Evolutionary conservation across 2,797 vertebrate genomes (phyloP).

Genomic region (Clarias laeviceps): DNA sequence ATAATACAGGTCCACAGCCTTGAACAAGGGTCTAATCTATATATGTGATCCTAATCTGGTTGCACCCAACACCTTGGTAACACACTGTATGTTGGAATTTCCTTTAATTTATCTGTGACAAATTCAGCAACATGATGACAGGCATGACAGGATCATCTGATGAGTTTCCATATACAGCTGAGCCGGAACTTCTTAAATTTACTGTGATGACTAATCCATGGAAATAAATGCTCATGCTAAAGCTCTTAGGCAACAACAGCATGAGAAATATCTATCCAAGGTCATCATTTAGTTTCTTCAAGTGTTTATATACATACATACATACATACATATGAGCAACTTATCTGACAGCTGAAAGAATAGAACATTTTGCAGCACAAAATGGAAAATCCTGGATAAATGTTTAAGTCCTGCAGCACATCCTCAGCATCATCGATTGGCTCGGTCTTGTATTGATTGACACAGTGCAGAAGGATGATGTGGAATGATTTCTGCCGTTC

Average conservation of each 20-base stretch:
- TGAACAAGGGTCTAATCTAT: neutral
- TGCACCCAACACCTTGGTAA: neutral
- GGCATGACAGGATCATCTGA: conserved; percentile 10
- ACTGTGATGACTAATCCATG: conserved; percentile 19
- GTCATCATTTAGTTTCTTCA: neutral
- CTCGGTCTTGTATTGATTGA: conserved; percentile 23
- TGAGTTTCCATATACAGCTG: conserved; percentile 16
- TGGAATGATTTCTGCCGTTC: conserved; percentile 32
- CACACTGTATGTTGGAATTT: neutral
- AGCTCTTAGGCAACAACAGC: neutral
- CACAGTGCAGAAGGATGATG: conserved; percentile 26
- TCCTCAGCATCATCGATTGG: conserved; percentile 28
- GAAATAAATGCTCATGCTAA: conserved; percentile 17
- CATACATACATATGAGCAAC: neutral
- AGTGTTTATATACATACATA: neutral
- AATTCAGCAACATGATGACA: neutral
- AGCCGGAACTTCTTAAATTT: conserved; percentile 1
- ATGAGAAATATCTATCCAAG: neutral
- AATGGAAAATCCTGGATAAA: conserved; percentile 21
- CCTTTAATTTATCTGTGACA: neutral
- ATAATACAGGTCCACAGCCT: neutral
- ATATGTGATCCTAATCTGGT: neutral
- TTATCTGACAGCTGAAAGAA: conserved; percentile 4
- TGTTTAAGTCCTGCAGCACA: conserved; percentile 25
- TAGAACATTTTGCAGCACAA: neutral